Conservation (phyloP, 2,888 invertebrate genomes). For the Meghimatium bilineatum region DNA sequence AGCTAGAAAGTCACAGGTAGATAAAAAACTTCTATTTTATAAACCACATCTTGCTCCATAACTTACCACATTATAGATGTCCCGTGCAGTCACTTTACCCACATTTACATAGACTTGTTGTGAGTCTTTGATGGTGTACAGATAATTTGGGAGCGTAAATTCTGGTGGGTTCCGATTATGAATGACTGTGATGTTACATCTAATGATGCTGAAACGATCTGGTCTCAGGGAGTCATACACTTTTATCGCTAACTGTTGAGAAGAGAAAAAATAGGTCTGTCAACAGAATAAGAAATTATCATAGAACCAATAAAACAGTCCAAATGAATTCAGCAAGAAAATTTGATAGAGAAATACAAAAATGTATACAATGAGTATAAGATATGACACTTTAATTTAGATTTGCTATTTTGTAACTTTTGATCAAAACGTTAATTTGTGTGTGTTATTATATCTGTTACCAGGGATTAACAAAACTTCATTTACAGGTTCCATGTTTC, state of each 20-base stretch:
- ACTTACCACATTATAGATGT: slow-evolving; percentile 59
- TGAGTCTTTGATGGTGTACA: slow-evolving; percentile 58
- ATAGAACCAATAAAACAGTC: no score
- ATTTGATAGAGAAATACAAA: neutral
- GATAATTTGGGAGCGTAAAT: slow-evolving; percentile 78
- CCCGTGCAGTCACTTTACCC: slow-evolving; percentile 61
- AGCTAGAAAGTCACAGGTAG: no score
- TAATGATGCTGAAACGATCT: slow-evolving; percentile 37
- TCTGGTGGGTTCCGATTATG: slow-evolving; percentile 80
- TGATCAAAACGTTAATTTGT: no score
- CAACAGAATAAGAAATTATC: no score
- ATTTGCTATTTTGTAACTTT: no score
- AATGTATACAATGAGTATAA: no score
- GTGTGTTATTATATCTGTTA: no score
- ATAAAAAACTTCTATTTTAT: neutral
- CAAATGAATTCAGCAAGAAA: no score
- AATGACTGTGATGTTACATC: slow-evolving; percentile 49
- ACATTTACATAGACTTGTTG: slow-evolving; percentile 47
- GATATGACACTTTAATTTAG: no score
- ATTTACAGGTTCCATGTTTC: no score
- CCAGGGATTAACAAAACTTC: no score
- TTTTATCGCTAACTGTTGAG: slow-evolving; percentile 51
- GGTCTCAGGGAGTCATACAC: slow-evolving; percentile 55
- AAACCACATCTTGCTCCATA: neutral
- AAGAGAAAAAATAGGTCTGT: neutral